phyloP scores from a whole-genome alignment of 92 coral and sea anemone genomes.

The Epizoanthus fatuus region DNA sequence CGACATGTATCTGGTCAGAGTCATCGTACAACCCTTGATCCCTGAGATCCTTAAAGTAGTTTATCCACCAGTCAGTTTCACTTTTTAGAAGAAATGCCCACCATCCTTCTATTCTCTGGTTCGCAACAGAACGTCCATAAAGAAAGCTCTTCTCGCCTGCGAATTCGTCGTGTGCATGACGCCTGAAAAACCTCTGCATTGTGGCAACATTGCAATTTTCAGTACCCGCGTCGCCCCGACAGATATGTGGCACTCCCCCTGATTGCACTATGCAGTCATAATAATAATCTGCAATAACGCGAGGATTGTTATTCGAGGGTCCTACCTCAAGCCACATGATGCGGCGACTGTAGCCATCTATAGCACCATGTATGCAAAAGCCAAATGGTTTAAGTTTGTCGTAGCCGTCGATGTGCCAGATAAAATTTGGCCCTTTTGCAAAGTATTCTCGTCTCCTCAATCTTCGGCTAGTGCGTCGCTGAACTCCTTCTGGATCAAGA shows the following conservation, averaged over 20 bases:
- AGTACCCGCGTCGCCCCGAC: constrained; percentile 20
- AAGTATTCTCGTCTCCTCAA: constrained; percentile 46
- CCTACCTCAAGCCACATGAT: constrained; percentile 15
- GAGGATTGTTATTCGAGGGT: constrained; percentile 18
- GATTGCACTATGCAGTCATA: neutral
- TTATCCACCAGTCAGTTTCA: constrained; percentile 71
- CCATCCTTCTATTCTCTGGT: constrained; percentile 73
- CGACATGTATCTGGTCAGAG: constrained; percentile 51
- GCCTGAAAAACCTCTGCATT: constrained; percentile 30
- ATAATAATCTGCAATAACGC: neutral
- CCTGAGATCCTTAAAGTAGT: constrained; percentile 66
- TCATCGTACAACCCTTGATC: constrained; percentile 62
- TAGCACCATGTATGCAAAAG: neutral
- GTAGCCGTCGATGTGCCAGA: constrained; percentile 11
- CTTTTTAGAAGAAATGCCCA: constrained; percentile 55
- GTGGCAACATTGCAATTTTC: constrained; percentile 35
- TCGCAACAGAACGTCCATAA: constrained; percentile 68
- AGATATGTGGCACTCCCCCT: constrained; percentile 15
- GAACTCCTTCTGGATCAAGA: constrained; percentile 42
- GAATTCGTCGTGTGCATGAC: constrained; percentile 28
- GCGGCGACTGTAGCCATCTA: neutral
- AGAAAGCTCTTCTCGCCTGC: constrained; percentile 71
- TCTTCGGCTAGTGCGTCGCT: constrained; percentile 12
- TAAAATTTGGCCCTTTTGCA: constrained; percentile 35
- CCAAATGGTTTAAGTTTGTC: no score